These are phyloP conservation scores for Bos taurus DNA, from an alignment of 2,113 vertebrate species.

Conservation along the genomic window ARS-UCD2.0 NC_037330.1:51189001-51189500, in stretches of 20 bases:
- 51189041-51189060: neutral
- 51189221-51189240: neutral
- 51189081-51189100: neutral
- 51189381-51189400: neutral
- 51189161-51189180: neutral
- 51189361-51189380: neutral
- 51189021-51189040: neutral
- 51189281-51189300: neutral
- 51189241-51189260: neutral
- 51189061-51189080: neutral
- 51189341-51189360: neutral
- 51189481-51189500: neutral
- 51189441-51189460: neutral
- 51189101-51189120: neutral
- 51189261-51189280: neutral
- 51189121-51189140: neutral
- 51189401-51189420: neutral
- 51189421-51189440: neutral
- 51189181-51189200: neutral
- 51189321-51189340: neutral
- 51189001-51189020: neutral
- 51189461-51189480: neutral
- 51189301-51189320: neutral
- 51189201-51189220: neutral
- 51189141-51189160: neutral